Evolutionary conservation across 2,797 vertebrate species (phyloP).

Genomic region (Enteromius viviparus): DNA sequence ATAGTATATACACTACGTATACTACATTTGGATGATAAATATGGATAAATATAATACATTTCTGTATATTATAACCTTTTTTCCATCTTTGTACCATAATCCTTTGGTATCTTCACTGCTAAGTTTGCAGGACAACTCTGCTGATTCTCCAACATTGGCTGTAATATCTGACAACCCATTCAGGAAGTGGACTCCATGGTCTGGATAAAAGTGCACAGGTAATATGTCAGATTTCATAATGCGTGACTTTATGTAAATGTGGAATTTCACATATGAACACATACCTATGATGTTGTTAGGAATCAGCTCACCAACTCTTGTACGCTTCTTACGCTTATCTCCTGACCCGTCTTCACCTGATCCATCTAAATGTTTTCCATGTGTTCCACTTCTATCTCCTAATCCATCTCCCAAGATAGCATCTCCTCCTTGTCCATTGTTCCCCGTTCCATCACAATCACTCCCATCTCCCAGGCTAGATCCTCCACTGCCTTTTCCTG

Average conservation of each 20-base stretch:
- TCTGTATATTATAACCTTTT: constrained; percentile 72
- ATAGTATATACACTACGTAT: no score
- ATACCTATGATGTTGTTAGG: constrained; percentile 70
- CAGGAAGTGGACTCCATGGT: constrained; percentile 72
- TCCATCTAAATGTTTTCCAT: constrained; percentile 43
- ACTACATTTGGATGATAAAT: background rate
- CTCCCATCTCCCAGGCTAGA: constrained; percentile 29
- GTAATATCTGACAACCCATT: constrained; percentile 76
- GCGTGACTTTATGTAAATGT: background rate
- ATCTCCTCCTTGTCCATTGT: constrained; percentile 17
- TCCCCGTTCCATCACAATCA: constrained; percentile 17
- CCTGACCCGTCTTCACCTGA: constrained; percentile 17
- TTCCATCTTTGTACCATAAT: constrained; percentile 86
- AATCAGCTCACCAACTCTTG: constrained; percentile 59
- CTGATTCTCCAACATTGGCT: constrained; percentile 75
- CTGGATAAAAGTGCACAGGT: constrained; percentile 60
- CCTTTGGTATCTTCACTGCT: constrained; percentile 77
- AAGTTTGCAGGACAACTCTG: constrained; percentile 81
- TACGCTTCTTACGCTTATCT: constrained; percentile 61
- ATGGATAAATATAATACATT: background rate
- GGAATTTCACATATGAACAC: background rate
- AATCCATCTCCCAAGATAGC: constrained; percentile 13
- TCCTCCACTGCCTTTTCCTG: constrained; percentile 3
- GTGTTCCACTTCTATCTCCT: background rate
- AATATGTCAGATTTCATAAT: constrained; percentile 16